These are phyloP conservation scores for Caenorhabditis remanei DNA, from an alignment of 1,140 invertebrate species.

Conservation along the genomic window DNA sequence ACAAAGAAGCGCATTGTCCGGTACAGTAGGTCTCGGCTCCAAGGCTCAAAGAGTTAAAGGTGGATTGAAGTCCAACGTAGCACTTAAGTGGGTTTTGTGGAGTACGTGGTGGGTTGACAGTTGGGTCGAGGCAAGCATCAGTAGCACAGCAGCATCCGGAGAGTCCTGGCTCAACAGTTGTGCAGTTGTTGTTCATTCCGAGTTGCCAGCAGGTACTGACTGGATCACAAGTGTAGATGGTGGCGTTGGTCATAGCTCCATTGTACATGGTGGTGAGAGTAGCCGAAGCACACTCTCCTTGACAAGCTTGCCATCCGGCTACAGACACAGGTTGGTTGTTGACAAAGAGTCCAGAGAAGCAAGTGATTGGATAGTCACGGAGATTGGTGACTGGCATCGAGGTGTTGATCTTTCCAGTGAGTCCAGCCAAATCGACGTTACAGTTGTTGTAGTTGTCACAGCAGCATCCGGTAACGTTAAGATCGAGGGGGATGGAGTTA, in stretches of 20 bases:
- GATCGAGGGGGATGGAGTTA: neutral
- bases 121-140: constrained; percentile 54
- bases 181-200: constrained; percentile 57
- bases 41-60: constrained; percentile 18
- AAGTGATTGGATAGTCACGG: constrained; percentile 43
- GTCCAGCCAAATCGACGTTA: constrained; percentile 56
- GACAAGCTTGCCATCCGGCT: constrained; percentile 51
- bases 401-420: constrained; percentile 19
- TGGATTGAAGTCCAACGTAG: constrained; percentile 48
- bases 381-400: neutral
- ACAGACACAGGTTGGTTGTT: constrained; percentile 6
- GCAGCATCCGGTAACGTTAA: constrained; percentile 55
- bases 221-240: constrained; percentile 60
- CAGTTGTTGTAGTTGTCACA: constrained; percentile 60
- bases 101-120: constrained; percentile 21
- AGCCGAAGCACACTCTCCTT: constrained; percentile 57
- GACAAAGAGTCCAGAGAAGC: constrained; percentile 45
- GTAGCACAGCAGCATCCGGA: constrained; percentile 51
- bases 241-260: neutral
- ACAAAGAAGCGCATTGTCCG: constrained; percentile 55
- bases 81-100: constrained; percentile 50
- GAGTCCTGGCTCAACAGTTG: constrained; percentile 22
- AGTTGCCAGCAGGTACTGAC: constrained; percentile 49
- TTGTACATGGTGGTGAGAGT: constrained; percentile 17
- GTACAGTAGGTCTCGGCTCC: constrained; percentile 27